phyloP scores from a whole-genome alignment of 2,888 invertebrate genomes.

The Molorchus minor region DNA sequence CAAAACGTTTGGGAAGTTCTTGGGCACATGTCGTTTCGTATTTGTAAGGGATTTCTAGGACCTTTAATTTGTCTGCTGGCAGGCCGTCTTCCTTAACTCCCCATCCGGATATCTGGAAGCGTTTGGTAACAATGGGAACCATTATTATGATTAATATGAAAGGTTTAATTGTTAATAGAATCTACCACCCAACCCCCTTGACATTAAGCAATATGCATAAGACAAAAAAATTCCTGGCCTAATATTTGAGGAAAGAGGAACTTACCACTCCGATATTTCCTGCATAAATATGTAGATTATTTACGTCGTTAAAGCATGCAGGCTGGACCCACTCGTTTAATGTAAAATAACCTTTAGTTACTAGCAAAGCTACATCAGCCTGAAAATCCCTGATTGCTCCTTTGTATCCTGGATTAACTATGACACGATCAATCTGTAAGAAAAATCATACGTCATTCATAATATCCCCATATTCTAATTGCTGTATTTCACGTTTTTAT shows the following conservation, averaged over 20 bases:
- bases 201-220: too few species aligned
- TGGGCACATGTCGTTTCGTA: conserved; percentile 25
- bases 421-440: conserved; percentile 27
- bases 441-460: not conserved
- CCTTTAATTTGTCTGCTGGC: conserved; percentile 30
- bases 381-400: conserved; percentile 27
- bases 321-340: conserved; percentile 32
- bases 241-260: not conserved
- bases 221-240: too few species aligned
- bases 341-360: conserved; percentile 25
- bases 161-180: too few species aligned
- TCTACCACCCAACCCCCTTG: too few species aligned
- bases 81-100: conserved; percentile 29
- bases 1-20: conserved; percentile 31
- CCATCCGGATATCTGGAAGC: conserved; percentile 38
- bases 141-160: too few species aligned
- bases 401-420: conserved; percentile 24
- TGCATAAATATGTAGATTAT: conserved; percentile 24
- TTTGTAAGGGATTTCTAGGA: conserved; percentile 32
- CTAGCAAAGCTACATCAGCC: conserved; percentile 32
- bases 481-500: not conserved
- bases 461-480: not conserved
- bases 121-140: too few species aligned
- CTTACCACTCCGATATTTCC: conserved; percentile 32
- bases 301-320: conserved; percentile 29